Evolutionary conservation across 1,140 invertebrate genomes (phyloP), one percentile per base, ranked within the genome.

Genomic region (Drosophila ercepeae): DNA sequence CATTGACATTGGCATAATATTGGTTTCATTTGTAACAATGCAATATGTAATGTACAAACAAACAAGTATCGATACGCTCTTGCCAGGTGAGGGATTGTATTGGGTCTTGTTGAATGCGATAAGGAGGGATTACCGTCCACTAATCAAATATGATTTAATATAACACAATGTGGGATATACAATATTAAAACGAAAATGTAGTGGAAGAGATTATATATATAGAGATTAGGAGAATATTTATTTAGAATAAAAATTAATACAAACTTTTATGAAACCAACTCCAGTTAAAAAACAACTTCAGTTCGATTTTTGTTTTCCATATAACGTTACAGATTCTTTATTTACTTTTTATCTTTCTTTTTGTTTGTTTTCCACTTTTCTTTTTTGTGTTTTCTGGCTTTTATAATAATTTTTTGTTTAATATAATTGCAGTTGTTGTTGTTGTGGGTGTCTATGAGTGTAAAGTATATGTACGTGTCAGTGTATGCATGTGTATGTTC

Each of bases 321-420:
- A 90, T 90, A 90, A 90, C 89, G 84, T 89, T 90, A 90, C 79
- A 90, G 83, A 89, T 90, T 90, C 84, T 89, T 82, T 83, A 90
- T 90, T 82, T 84, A 84, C 65, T 75, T 71, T 61, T 75, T 73
- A 46, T 57, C 63, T 45, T 51, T 73, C 65, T 55, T 50, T 71
- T 72, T 75, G 68, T 59, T 69, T 45, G 64, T 72, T 69, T 50
- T 73, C 46, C 60, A 65, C 58, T 81, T 63, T 74, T 77, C 61
- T 73, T 75, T 82, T 39, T 69, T 83, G 59, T 75, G 41, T 84
- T 76, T 79, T 77, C 41, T 89, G 68, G 54, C 49, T 78, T 89
- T 88, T 88, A 75, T 88, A 75, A 78, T 88, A 75, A 89, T 89
- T 83, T 61, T 57, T 63, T 29, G 78, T 89, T 82, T 89, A 88